Percentiles rank a stretch among this genome's conserved stretches.
phyloP scores from a whole-genome alignment of 2,888 invertebrate species.

The Archips xylosteana region DNA sequence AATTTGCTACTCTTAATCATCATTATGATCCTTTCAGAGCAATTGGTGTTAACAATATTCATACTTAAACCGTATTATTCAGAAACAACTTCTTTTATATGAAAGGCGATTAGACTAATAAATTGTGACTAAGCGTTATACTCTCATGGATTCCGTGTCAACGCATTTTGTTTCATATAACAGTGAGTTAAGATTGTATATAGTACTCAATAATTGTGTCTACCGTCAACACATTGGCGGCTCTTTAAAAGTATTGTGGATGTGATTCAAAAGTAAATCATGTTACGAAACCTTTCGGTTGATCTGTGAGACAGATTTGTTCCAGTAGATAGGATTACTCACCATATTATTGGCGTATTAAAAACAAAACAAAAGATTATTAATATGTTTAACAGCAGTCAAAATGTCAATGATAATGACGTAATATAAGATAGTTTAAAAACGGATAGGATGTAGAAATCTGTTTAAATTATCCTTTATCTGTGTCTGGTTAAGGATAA shows the following conservation, averaged over 20 bases:
- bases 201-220: background rate
- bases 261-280: background rate
- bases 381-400: no score
- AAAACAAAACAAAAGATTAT: background rate
- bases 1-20: conserved; percentile 29
- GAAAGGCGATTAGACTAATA: conserved; percentile 40
- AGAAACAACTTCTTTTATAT: conserved; percentile 40
- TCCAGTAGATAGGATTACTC: background rate
- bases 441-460: no score
- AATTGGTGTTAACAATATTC: conserved; percentile 23
- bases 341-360: background rate
- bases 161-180: conserved; percentile 8
- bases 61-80: conserved; percentile 23
- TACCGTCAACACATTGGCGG: background rate
- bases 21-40: conserved; percentile 32
- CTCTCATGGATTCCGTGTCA: background rate
- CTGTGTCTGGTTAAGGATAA: no score
- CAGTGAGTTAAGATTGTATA: background rate
- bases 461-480: no score
- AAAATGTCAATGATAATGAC: no score
- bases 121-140: conserved; percentile 25
- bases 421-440: no score
- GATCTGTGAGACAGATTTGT: conserved; percentile 6
- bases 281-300: conserved; percentile 17
- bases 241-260: background rate